These are phyloP conservation scores for Coreius guichenoti DNA, from an alignment of 2,797 vertebrate genomes.

Conservation along the genomic window DNA sequence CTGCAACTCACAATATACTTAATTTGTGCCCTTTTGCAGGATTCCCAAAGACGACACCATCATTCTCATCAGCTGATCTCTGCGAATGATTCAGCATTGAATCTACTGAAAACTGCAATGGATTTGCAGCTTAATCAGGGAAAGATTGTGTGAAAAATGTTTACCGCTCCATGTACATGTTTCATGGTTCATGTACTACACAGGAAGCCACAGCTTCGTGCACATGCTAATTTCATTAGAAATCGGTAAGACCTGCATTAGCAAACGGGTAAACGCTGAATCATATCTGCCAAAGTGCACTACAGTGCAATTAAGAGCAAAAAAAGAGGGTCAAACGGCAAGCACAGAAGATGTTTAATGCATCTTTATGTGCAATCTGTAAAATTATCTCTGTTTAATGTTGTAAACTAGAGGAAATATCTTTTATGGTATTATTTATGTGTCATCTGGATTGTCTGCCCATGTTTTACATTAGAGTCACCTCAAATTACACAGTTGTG, in stretches of 20 bases:
- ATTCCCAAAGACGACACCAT: slow-evolving; percentile 68
- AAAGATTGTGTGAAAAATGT: slow-evolving; percentile 12
- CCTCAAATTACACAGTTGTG: not conserved
- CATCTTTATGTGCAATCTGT: slow-evolving; percentile 27
- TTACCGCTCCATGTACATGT: not conserved
- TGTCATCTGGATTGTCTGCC: not conserved
- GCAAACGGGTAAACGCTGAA: slow-evolving; percentile 11
- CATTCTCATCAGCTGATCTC: slow-evolving; percentile 70
- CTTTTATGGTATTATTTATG: slow-evolving; percentile 35
- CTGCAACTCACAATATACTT: not conserved
- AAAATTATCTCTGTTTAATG: slow-evolving; percentile 7
- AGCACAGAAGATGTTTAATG: slow-evolving; percentile 34
- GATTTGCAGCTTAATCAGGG: slow-evolving; percentile 35
- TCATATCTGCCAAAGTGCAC: slow-evolving; percentile 27
- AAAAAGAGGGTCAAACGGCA: slow-evolving; percentile 26
- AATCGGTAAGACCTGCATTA: slow-evolving; percentile 30
- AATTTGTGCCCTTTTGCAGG: slow-evolving; percentile 58
- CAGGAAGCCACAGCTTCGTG: not conserved
- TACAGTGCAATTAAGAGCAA: slow-evolving; percentile 31
- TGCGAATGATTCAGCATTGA: not conserved
- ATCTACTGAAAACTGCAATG: slow-evolving; percentile 21
- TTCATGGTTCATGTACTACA: slow-evolving; percentile 3
- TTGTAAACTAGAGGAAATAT: slow-evolving; percentile 19
- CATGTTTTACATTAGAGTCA: not conserved
- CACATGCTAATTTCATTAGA: slow-evolving; percentile 20